These are phyloP conservation scores for Graptemys geographica DNA, from an alignment of 2,797 vertebrate species.

Conservation along the genomic window DNA sequence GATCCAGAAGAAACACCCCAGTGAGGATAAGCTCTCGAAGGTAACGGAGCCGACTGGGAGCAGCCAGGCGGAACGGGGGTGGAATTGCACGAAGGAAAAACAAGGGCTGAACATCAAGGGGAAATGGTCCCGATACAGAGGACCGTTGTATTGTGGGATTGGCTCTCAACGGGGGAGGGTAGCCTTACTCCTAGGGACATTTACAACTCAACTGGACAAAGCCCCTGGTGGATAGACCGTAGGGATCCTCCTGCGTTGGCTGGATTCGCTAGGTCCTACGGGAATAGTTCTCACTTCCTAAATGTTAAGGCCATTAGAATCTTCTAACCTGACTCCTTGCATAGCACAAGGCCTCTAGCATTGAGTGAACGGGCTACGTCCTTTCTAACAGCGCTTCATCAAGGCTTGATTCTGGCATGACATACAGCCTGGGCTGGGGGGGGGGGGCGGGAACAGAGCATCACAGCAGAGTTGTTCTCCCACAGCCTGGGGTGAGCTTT, in stretches of 20 bases:
- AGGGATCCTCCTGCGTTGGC: neutral
- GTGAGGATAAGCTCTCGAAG: conserved; percentile 91
- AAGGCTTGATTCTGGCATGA: neutral
- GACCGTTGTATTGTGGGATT: neutral
- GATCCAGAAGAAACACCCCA: conserved; percentile 86
- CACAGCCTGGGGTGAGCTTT: neutral
- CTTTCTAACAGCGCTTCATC: neutral
- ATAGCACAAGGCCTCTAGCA: neutral
- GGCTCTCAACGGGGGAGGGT: neutral
- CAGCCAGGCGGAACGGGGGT: rapidly evolving
- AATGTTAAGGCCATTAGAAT: neutral
- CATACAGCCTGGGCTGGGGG: neutral
- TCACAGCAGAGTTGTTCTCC: neutral
- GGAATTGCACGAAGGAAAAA: neutral
- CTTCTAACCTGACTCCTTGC: neutral
- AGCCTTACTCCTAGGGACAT: neutral
- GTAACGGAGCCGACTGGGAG: conserved; percentile 51
- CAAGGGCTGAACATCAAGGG: neutral
- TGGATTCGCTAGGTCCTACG: neutral
- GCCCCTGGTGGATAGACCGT: neutral
- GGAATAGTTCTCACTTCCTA: neutral
- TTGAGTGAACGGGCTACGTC: neutral
- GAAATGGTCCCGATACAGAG: neutral
- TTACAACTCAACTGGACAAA: neutral
- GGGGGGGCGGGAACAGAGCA: neutral